Conservation (phyloP, 2,888 invertebrate species). For the Furcula furcula region DNA sequence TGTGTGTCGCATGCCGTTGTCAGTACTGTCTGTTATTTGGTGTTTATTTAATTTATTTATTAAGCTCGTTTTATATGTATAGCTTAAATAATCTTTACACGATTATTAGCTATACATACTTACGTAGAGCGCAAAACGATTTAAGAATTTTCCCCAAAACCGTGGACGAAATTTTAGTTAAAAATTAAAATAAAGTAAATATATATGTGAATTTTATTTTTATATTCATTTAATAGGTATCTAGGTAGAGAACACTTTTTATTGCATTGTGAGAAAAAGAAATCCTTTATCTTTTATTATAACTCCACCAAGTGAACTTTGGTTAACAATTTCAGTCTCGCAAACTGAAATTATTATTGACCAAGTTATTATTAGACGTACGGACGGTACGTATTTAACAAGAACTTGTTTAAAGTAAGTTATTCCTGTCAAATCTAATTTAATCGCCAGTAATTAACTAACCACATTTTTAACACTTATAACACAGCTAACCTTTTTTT, state of each 20-base stretch:
- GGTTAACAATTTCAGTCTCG: too few species aligned
- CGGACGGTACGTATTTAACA: too few species aligned
- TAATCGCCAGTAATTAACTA: too few species aligned
- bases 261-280: not conserved
- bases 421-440: too few species aligned
- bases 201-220: conserved; percentile 16
- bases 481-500: too few species aligned
- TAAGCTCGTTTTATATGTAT: conserved; percentile 41
- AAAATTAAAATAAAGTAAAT: conserved; percentile 40
- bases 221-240: conserved; percentile 3
- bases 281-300: not conserved
- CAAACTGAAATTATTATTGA: too few species aligned
- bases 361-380: too few species aligned
- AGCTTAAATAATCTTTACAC: conserved; percentile 38
- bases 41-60: conserved; percentile 41
- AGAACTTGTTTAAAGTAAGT: too few species aligned
- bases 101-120: conserved; percentile 45
- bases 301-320: too few species aligned
- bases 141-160: conserved; percentile 71
- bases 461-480: too few species aligned
- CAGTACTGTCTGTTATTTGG: conserved; percentile 34
- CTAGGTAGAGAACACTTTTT: too few species aligned
- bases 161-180: conserved; percentile 49
- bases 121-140: conserved; percentile 45
- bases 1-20: conserved; percentile 36